Base-by-base conservation (phyloP, 2,113 vertebrate genomes). In the Isurus oxyrinchus region DNA sequence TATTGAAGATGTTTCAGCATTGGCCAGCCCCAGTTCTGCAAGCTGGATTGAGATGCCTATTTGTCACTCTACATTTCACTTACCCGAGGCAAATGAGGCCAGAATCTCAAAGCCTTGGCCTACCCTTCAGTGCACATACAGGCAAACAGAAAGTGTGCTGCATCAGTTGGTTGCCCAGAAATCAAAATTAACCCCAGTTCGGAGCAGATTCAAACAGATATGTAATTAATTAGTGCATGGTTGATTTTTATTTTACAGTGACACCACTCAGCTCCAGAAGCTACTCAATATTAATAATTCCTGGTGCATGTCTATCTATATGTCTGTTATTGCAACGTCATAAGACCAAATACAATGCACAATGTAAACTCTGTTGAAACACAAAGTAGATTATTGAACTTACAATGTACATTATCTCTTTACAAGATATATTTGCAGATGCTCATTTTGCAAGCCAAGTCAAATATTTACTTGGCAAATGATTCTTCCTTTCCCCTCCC, bases 381-480 rank as follows among this genome's bases (percentile, higher is more conserved):
- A 95, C 94, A 19, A 76, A 49, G 40, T 69, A n/a, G 53, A 19
- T 67, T 35, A 53, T 95, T 55, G 10, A 72, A 13, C 44, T 44
- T 35, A 35, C 67, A 95, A 95, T 95, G 23, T 23, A 44, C 2
- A 2, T 72, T 95, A 95, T 72, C 66, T 72, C 44, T 72, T 76
- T 95, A 55, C 44, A 76, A 72, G 66, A 31, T 31, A 63, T 94
- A 76, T 55, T 95, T 95, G 67, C 67, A 76, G 25, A 95, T 95
- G 44, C 13, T 49, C 44, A 95, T 72, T 49, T 95, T 95, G 27
- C 94, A 76, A 95, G 63, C 44, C 67, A 76, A 49, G 55, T 72
- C 94, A 95, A 95, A 95, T 95, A 72, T 95, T 95, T 95, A 69
- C 67, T 95, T 72, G 67, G 44, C 66, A 95, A 35, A 95, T 72